Conservation (phyloP, 2,888 invertebrate species). For the Eupithecia centaureata region DNA sequence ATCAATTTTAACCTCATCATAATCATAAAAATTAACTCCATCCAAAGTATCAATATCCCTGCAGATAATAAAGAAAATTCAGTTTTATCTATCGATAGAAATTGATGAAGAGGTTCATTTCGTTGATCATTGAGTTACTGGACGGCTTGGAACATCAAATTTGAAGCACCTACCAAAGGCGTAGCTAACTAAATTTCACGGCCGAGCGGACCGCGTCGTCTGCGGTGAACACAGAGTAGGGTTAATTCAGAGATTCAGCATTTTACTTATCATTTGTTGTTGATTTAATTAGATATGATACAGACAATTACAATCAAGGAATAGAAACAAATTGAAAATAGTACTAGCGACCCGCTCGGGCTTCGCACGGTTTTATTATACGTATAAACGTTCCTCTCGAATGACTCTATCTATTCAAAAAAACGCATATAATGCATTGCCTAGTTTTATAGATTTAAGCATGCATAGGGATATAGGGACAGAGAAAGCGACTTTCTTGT, state of each 20-base stretch:
- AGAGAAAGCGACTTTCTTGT: too few relatives aligned
- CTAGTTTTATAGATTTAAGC: too few relatives aligned
- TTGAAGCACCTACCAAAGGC: conserved; percentile 23
- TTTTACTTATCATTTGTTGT: too few relatives aligned
- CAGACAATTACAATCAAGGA: too few relatives aligned
- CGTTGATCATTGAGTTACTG: conserved; percentile 10
- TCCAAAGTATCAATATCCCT: not conserved
- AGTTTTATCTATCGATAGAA: conserved; percentile 4
- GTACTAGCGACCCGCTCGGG: too few relatives aligned
- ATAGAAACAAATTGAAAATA: too few relatives aligned
- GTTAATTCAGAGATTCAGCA: conserved; percentile 8
- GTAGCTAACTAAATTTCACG: conserved; percentile 46
- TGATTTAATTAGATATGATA: too few relatives aligned
- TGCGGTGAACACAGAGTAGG: conserved; percentile 39
- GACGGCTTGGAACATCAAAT: conserved; percentile 29
- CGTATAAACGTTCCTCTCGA: too few relatives aligned
- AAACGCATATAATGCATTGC: too few relatives aligned
- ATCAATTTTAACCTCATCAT: not conserved
- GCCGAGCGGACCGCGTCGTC: conserved; percentile 35
- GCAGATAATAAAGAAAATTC: not conserved
- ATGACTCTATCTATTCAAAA: too few relatives aligned
- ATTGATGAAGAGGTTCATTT: conserved; percentile 2
- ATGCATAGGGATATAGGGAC: too few relatives aligned
- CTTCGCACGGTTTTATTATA: too few relatives aligned
- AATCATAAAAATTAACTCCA: not conserved